Percentiles rank a stretch among this genome's conserved stretches.
These are phyloP conservation scores for Tenualosa ilisha DNA, from an alignment of 2,797 vertebrate species.

Conservation along the genomic window DNA sequence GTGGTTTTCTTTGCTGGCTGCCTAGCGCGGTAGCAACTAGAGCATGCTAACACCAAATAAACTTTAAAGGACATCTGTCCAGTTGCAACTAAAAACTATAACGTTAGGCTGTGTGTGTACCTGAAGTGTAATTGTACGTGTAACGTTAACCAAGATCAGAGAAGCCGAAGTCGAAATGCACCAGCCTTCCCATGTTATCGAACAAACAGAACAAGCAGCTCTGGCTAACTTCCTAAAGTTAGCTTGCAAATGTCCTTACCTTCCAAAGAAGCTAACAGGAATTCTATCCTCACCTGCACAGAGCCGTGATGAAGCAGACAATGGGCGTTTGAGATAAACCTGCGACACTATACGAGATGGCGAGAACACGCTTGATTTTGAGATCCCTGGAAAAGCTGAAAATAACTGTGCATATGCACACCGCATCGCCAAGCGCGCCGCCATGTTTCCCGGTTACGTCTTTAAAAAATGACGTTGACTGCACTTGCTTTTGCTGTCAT, in stretches of 20 bases:
- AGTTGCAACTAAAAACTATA: neutral
- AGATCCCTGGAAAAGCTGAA: neutral
- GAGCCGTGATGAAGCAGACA: neutral
- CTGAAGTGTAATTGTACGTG: neutral
- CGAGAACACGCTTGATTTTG: neutral
- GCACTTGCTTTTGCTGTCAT: slow-evolving; percentile 11
- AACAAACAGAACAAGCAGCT: neutral
- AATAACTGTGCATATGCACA: slow-evolving; percentile 5
- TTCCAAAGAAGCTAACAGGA: neutral
- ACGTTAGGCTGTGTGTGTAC: neutral
- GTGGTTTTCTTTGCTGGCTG: no score
- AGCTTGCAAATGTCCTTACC: neutral
- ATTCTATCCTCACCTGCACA: slow-evolving; percentile 3
- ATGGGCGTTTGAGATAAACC: neutral
- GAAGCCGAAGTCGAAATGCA: neutral
- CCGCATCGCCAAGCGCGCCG: slow-evolving; percentile 20
- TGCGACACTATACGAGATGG: slow-evolving; percentile 19
- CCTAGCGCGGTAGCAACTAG: no score
- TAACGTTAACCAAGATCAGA: neutral
- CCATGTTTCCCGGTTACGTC: slow-evolving; percentile 24
- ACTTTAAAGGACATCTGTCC: no score
- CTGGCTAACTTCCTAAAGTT: neutral
- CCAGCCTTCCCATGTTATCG: neutral
- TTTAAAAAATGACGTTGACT: neutral
- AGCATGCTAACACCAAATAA: no score